These are phyloP conservation scores for Vulpes vulpes DNA, from an alignment of 2,113 vertebrate species.

Conservation along the genomic window DNA sequence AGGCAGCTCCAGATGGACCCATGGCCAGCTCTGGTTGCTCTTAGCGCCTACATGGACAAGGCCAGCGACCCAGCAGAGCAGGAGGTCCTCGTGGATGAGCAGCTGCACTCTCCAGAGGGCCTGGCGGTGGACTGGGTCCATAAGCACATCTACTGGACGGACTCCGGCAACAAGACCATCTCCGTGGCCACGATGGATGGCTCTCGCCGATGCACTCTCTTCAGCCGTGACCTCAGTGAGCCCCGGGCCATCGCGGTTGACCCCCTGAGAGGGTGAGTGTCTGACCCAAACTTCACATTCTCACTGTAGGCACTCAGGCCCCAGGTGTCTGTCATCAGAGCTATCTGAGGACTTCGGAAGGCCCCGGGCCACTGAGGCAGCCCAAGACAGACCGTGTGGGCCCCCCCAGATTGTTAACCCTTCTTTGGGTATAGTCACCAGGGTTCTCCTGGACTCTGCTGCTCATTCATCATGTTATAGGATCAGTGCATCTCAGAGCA, in stretches of 20 bases:
- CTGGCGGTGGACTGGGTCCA: conserved; percentile 98
- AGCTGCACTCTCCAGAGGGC: conserved; percentile 95
- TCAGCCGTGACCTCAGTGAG: conserved; percentile 93
- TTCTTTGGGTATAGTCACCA: neutral
- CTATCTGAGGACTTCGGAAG: neutral
- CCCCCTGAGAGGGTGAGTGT: conserved; percentile 94
- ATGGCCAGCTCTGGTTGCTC: conserved; percentile 62
- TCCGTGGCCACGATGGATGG: conserved; percentile 96
- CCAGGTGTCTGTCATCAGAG: neutral
- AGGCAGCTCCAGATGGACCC: neutral
- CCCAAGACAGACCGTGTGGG: neutral
- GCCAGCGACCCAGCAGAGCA: conserved; percentile 94
- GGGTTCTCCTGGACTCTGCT: neutral
- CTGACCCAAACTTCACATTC: neutral
- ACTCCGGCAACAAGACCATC: conserved; percentile 98
- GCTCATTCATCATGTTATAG: neutral
- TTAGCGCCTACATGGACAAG: conserved; percentile 96
- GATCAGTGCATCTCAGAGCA: neutral
- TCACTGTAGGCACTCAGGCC: neutral
- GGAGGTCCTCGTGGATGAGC: conserved; percentile 93
- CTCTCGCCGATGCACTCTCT: conserved; percentile 93
- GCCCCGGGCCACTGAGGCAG: neutral
- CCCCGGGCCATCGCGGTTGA: conserved; percentile 97
- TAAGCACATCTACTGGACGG: conserved; percentile 99
- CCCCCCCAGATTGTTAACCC: neutral